A percentile compares a stretch with the other conserved stretches of the same genome.
Evolutionary conservation across 1,140 invertebrate genomes (phyloP).

Genomic region (Cydia strobilella): DNA sequence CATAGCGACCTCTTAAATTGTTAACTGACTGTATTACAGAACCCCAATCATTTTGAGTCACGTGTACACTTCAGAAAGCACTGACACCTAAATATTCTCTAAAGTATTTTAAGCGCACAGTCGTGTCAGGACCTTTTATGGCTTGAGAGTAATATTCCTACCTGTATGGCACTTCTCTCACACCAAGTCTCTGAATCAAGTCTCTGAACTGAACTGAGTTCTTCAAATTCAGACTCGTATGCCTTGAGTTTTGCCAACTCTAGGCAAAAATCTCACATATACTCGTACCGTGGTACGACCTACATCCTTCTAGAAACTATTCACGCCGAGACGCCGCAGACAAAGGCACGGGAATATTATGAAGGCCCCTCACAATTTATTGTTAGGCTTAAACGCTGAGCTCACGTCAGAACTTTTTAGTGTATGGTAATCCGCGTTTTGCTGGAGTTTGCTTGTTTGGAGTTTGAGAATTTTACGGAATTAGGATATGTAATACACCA

Average conservation of each 20-base stretch:
- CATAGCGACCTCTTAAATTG: no score
- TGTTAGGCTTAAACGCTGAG: slow-evolving; percentile 24
- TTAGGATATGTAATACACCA: not conserved
- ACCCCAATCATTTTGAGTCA: no score
- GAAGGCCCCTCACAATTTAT: slow-evolving; percentile 31
- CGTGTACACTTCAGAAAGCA: no score
- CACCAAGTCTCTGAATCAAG: no score
- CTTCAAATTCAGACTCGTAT: not conserved
- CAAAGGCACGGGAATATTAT: slow-evolving; percentile 30
- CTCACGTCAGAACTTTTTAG: slow-evolving; percentile 11
- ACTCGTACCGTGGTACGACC: not conserved
- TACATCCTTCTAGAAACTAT: slow-evolving; percentile 32
- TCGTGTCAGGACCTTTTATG: no score
- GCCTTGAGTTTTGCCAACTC: no score
- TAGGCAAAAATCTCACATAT: not conserved
- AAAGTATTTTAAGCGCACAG: no score
- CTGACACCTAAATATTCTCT: no score
- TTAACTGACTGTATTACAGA: no score
- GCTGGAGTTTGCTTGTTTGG: not conserved
- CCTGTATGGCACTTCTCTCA: no score
- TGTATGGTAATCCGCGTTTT: slow-evolving; percentile 25
- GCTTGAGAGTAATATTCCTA: no score
- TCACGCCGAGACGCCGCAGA: slow-evolving; percentile 9
- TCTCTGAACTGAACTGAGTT: not conserved
- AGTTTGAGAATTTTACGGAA: not conserved